A percentile compares a stretch with the other conserved stretches of the same genome.
These are phyloP conservation scores for Arremon aurantiirostris DNA, from an alignment of 2,797 vertebrate species.

Conservation along the genomic window DNA sequence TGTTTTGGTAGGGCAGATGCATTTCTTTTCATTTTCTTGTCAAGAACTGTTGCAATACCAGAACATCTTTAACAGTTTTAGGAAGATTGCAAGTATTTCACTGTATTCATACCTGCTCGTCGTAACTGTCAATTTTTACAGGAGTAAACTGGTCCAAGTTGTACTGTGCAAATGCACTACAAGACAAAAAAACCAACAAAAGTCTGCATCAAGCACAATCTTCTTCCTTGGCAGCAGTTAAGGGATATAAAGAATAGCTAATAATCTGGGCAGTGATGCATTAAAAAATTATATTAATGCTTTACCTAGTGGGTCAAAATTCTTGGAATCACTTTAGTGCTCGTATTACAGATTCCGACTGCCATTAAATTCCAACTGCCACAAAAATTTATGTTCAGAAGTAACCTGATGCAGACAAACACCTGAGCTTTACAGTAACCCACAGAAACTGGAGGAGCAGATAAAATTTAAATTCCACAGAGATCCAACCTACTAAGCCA, in stretches of 20 bases:
- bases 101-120: constrained; percentile 86
- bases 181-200: constrained; percentile 10
- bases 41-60: not conserved
- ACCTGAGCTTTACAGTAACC: not conserved
- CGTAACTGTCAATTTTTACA: constrained; percentile 91
- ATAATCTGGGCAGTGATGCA: not conserved
- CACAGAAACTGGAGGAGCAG: not conserved
- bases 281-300: not conserved
- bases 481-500: not conserved
- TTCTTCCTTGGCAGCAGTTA: not conserved
- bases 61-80: not conserved
- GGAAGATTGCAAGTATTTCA: not conserved
- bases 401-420: not conserved
- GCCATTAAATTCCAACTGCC: not conserved
- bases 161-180: constrained; percentile 96
- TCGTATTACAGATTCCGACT: not conserved
- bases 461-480: not conserved
- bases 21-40: not conserved
- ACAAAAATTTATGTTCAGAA: not conserved
- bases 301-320: not conserved
- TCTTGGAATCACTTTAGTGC: not conserved
- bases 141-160: constrained; percentile 98
- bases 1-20: not conserved
- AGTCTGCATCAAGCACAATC: not conserved
- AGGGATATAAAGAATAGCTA: not conserved